These are phyloP conservation scores for Propithecus perrieri DNA, from an alignment of 2,797 vertebrate species.

Conservation along the genomic window DNA sequence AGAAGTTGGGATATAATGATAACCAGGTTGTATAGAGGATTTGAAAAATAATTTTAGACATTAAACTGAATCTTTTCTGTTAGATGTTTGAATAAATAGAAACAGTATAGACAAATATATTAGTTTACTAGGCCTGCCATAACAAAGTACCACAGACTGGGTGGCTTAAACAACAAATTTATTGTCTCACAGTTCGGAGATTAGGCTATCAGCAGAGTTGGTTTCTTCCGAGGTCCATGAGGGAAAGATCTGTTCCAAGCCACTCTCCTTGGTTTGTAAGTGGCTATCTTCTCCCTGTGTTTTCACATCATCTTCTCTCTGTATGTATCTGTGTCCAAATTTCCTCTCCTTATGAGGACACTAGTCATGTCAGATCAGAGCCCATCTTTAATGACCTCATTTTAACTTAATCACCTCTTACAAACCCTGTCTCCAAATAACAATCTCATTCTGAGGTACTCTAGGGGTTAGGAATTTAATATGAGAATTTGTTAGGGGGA, in stretches of 20 bases:
- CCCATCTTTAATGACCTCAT: background rate
- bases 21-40: background rate
- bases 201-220: background rate
- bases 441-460: background rate
- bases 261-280: background rate
- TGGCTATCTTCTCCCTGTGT: background rate
- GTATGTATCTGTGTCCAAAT: background rate
- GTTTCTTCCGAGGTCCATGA: background rate
- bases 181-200: background rate
- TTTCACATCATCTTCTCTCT: background rate
- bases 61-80: background rate
- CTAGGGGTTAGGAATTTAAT: background rate
- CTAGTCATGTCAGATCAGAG: background rate
- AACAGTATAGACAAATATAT: background rate
- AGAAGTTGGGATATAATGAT: background rate
- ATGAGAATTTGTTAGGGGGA: background rate
- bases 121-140: background rate
- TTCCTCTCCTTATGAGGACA: background rate
- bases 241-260: background rate
- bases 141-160: background rate
- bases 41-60: conserved; percentile 22
- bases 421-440: background rate
- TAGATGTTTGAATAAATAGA: background rate
- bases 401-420: background rate
- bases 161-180: background rate